A percentile compares a stretch with the other conserved stretches of the same genome.
Evolutionary conservation across 2,797 vertebrate species (phyloP).

Genomic region (Euthynnus affinis): DNA sequence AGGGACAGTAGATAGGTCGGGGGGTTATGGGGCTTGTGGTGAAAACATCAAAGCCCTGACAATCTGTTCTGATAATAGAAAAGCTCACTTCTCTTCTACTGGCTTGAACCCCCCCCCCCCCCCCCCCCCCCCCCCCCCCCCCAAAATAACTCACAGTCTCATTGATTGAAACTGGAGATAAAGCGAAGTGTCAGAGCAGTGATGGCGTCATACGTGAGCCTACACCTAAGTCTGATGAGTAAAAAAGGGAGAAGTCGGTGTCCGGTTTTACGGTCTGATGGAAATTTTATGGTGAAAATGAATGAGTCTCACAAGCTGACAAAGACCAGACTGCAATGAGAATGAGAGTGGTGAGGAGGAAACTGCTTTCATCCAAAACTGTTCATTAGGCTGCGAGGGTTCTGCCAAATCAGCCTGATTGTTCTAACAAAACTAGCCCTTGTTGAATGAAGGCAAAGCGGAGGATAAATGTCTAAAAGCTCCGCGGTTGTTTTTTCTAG

Average conservation of each 20-base stretch:
- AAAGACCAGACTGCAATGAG: conserved; percentile 12
- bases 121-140: too few relatives aligned
- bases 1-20: conserved; percentile 18
- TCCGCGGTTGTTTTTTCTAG: conserved; percentile 12
- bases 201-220: background rate
- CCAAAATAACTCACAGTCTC: too few relatives aligned
- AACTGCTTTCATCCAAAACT: conserved; percentile 17
- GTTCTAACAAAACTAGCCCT: conserved; percentile 32
- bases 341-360: conserved; percentile 14
- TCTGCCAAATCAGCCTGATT: conserved; percentile 35
- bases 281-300: background rate
- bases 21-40: background rate
- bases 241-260: background rate
- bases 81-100: background rate
- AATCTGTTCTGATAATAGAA: background rate
- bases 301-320: conserved; percentile 25
- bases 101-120: too few relatives aligned
- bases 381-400: conserved; percentile 33
- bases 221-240: background rate
- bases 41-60: conserved; percentile 7
- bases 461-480: conserved; percentile 25
- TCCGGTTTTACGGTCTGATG: conserved; percentile 9
- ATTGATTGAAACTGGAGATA: background rate
- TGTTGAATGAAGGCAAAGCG: conserved; percentile 18
- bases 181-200: background rate